These are phyloP conservation scores for Campoplex capitator DNA, from an alignment of 2,888 invertebrate genomes.

Conservation along the genomic window DNA sequence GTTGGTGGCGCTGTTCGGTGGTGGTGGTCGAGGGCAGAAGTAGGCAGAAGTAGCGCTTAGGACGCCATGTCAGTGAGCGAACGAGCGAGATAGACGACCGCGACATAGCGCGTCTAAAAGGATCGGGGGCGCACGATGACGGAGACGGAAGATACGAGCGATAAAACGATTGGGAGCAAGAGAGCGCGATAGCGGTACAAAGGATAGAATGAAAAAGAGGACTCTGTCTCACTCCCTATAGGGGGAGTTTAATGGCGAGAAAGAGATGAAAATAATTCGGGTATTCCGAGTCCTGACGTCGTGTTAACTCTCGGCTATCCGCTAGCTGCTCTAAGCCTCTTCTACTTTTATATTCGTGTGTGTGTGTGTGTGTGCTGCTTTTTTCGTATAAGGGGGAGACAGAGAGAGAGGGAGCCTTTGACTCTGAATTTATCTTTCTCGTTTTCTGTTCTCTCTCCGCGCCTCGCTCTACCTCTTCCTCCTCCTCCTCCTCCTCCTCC, in stretches of 20 bases:
- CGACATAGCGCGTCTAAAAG: slow-evolving; percentile 29
- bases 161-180: slow-evolving; percentile 57
- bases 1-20: slow-evolving; percentile 58
- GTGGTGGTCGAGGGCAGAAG: slow-evolving; percentile 62
- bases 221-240: background rate
- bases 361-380: background rate
- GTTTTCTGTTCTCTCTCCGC: slow-evolving; percentile 33
- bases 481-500: slow-evolving; percentile 65
- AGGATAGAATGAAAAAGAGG: slow-evolving; percentile 5
- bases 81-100: slow-evolving; percentile 50
- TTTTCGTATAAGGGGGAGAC: slow-evolving; percentile 22
- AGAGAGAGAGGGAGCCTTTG: slow-evolving; percentile 13
- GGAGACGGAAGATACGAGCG: slow-evolving; percentile 14
- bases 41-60: slow-evolving; percentile 74
- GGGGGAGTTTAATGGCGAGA: slow-evolving; percentile 33
- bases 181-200: slow-evolving; percentile 5
- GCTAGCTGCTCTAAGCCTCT: slow-evolving; percentile 56
- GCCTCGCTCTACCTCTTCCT: slow-evolving; percentile 65
- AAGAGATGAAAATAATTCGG: slow-evolving; percentile 49
- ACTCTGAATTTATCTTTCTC: slow-evolving; percentile 29
- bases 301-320: slow-evolving; percentile 60
- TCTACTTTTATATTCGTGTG: background rate
- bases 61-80: slow-evolving; percentile 84
- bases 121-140: slow-evolving; percentile 62
- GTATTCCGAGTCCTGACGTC: slow-evolving; percentile 60